Base-by-base conservation (phyloP, 2,888 invertebrate genomes). In the Cosmopolites sordidus region DNA sequence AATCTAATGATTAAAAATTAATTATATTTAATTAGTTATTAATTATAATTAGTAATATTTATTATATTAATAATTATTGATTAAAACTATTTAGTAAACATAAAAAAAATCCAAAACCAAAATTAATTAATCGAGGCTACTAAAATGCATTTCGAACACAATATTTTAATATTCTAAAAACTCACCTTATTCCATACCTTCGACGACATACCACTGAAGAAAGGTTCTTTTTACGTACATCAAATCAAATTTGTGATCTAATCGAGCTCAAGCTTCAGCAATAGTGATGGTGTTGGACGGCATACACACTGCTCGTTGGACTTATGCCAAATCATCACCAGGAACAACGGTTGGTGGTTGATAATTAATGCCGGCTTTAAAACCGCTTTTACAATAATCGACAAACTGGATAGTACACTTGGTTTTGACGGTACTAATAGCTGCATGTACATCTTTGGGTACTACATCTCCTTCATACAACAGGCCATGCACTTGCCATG, bases 211-310 rank as follows among this genome's bases (percentile, higher is more conserved):
- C 95, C 95, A 95, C 77, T 95, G 95, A 58, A 95, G 95, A 78
- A 96, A 96, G 52, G 95, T 95, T 64, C 94, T 84, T 81, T 95
- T 95, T 74, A 94, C 92, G 76, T 94, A 96, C 93, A 95, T 94
- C 58, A 84, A 72, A 64, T 84, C 83, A 65, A 84, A 82, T 68
- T 83, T 84, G 69, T 82, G 92, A 78, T 95, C 93, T 56, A 96
- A 81, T 68, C 95, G 86, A 15, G 93, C 92, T 94, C 95, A 96
- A 38, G 95, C 95, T 75, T 95, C 94, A 14, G 93, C 93, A 73
- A 96, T 95, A 65, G 95, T 70, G 11, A 94, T 96, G 59, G 94
- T 96, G 80, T 95, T 96, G 72, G 92, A 92, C 80, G 96, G 93
- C 94, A 95, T 95, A 83, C 95, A 96, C 22, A 96, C 93, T 60